Base-by-base conservation (phyloP, 2,888 invertebrate genomes). In the Drosophila cracens region DNA sequence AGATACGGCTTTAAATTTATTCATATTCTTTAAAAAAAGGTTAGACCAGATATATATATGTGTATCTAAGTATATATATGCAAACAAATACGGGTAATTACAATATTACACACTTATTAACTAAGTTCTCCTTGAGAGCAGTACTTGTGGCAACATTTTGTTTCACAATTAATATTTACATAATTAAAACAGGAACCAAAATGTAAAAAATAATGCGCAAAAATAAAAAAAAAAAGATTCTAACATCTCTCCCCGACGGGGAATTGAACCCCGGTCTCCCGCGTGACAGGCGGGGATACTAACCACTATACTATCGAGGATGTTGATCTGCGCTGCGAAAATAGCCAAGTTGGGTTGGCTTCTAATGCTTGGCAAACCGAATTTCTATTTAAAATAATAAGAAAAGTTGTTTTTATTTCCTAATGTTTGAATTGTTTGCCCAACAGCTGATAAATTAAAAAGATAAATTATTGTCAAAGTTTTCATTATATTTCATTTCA, bases 221-320 rank as follows among this genome's bases (percentile, higher is more conserved):
- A 48, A 29, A n/a, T n/a, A n/a, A 43, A 33, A 52, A 21, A 52
- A 58, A 62, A 51, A 13, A 29, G 0, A 27, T 6, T 7, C 0
- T 5, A 5, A 57, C 51, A 59, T 36, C 48, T 33, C 79, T 79
- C 78, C 81, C 78, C 78, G 78, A 80, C 78, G 77, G 78, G 78
- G 78, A 79, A 79, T 79, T 81, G 78, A 80, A 79, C 78, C 81
- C 76, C 76, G 78, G 78, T 78, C 78, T 80, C 78, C 78, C 78
- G 78, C 78, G 78, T 80, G 81, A 78, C 81, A 80, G 78, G 78
- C 78, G 78, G 78, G 78, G 78, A 78, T 79, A 79, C 81, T 81
- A 54, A 81, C 79, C 79, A 79, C 79, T 79, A 79, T 79, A 79
- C 79, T 79, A 79, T 81, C 79, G 79, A 79, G 79, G 79, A 79